Conservation (phyloP, 1,140 invertebrate genomes). For the Drosophila chauvacae region DNA sequence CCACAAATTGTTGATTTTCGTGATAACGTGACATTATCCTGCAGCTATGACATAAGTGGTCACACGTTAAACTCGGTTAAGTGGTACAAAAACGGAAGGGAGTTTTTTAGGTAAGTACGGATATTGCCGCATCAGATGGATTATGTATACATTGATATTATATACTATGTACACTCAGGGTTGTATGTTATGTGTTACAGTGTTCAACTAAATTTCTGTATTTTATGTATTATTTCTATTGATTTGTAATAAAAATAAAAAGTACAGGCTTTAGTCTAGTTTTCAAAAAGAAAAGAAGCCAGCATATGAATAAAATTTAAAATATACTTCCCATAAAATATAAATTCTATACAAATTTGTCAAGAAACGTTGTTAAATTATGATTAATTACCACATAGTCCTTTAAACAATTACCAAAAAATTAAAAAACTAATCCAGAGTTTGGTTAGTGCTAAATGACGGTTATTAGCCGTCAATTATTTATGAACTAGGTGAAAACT, state of each 20-base stretch:
- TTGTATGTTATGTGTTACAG: not conserved
- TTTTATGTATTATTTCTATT: no score
- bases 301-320: not conserved
- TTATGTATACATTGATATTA: conserved; percentile 4
- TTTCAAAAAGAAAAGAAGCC: not conserved
- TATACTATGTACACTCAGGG: not conserved
- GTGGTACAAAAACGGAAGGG: conserved; percentile 91
- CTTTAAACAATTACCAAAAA: not conserved
- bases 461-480: conserved; percentile 6
- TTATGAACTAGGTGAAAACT: conserved; percentile 11
- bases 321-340: not conserved
- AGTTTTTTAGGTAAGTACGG: conserved; percentile 88
- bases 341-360: not conserved
- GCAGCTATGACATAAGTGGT: conserved; percentile 86
- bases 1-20: conserved; percentile 86
- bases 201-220: not conserved
- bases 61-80: conserved; percentile 91
- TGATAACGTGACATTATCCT: conserved; percentile 85
- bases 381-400: not conserved
- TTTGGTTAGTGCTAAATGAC: not conserved
- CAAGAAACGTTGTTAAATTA: not conserved
- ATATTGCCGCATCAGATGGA: not conserved
- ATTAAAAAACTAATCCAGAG: conserved; percentile 4
- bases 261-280: not conserved
- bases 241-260: no score